Evolutionary conservation across 2,797 vertebrate genomes (phyloP).

Genomic region (Poeciliopsis presidionis): DNA sequence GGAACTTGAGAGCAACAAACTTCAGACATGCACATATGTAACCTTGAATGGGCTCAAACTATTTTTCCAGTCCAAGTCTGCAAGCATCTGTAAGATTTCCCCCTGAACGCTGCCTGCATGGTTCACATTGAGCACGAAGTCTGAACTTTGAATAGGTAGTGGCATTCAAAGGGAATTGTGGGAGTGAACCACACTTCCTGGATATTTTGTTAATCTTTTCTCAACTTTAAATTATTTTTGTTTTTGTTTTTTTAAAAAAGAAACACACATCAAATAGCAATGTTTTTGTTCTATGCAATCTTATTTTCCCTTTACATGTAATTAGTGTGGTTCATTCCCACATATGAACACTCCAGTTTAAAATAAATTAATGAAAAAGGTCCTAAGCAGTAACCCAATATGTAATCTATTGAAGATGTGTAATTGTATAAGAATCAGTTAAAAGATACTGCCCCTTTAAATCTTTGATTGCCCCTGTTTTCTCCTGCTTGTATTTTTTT

Average conservation of each 20-base stretch:
- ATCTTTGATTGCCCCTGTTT: slow-evolving; percentile 55
- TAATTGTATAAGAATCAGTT: slow-evolving; percentile 32
- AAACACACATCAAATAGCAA: slow-evolving; percentile 8
- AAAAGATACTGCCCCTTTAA: slow-evolving; percentile 78
- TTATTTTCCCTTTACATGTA: slow-evolving; percentile 36
- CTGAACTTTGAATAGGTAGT: slow-evolving; percentile 47
- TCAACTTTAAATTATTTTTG: slow-evolving; percentile 37
- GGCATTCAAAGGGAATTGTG: slow-evolving; percentile 68
- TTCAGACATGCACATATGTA: slow-evolving; percentile 26
- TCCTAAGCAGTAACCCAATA: slow-evolving; percentile 38
- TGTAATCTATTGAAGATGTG: slow-evolving; percentile 20
- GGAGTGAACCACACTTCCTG: slow-evolving; percentile 48
- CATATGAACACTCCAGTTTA: slow-evolving; percentile 77
- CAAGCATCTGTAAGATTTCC: slow-evolving; percentile 39
- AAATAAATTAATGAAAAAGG: slow-evolving; percentile 23
- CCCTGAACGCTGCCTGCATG: slow-evolving; percentile 37
- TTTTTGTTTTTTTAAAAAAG: not conserved
- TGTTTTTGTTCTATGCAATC: slow-evolving; percentile 58
- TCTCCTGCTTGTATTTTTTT: slow-evolving; percentile 41
- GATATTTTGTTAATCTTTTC: slow-evolving; percentile 38
- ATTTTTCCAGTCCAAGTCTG: slow-evolving; percentile 37
- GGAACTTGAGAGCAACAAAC: slow-evolving; percentile 30
- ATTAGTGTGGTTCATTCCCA: slow-evolving; percentile 68
- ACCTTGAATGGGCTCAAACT: slow-evolving; percentile 32
- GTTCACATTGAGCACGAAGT: slow-evolving; percentile 39